Evolutionary conservation across 2,797 vertebrate genomes (phyloP).

Genomic region (Avahi laniger): DNA sequence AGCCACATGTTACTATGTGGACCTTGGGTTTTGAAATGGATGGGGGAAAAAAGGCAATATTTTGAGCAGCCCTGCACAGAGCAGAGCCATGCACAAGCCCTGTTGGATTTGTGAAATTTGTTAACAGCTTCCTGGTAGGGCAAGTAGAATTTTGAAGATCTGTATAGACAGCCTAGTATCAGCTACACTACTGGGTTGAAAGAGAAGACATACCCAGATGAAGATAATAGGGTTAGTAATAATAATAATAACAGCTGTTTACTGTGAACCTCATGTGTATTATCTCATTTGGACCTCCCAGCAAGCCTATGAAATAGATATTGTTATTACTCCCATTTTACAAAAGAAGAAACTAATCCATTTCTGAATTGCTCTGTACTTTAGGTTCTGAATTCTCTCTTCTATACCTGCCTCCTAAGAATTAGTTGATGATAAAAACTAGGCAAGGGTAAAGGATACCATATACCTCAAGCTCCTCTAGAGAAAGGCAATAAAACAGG

Average conservation of each 20-base stretch:
- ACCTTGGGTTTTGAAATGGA: neutral
- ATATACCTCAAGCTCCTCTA: neutral
- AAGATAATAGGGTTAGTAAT: neutral
- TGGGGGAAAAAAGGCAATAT: neutral
- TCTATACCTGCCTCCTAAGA: conserved; percentile 21
- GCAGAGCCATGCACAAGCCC: neutral
- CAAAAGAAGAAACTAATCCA: neutral
- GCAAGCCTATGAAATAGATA: neutral
- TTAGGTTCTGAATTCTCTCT: conserved; percentile 5
- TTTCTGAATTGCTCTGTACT: conserved; percentile 7
- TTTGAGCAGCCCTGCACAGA: neutral
- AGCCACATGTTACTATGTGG: neutral
- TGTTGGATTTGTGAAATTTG: conserved; percentile 7
- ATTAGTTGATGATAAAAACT: neutral
- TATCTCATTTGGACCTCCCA: conserved; percentile 11
- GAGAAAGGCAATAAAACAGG: neutral
- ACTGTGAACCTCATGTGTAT: neutral
- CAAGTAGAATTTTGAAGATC: neutral
- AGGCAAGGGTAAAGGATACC: neutral
- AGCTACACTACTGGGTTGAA: neutral
- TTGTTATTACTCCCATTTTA: neutral
- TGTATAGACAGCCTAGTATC: neutral
- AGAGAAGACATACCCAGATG: neutral
- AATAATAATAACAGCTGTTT: neutral
- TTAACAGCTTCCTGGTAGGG: neutral